A percentile compares a stretch with the other conserved stretches of the same genome.
Evolutionary conservation across 2,797 vertebrate genomes (phyloP).

Genomic region (Gila robusta): DNA sequence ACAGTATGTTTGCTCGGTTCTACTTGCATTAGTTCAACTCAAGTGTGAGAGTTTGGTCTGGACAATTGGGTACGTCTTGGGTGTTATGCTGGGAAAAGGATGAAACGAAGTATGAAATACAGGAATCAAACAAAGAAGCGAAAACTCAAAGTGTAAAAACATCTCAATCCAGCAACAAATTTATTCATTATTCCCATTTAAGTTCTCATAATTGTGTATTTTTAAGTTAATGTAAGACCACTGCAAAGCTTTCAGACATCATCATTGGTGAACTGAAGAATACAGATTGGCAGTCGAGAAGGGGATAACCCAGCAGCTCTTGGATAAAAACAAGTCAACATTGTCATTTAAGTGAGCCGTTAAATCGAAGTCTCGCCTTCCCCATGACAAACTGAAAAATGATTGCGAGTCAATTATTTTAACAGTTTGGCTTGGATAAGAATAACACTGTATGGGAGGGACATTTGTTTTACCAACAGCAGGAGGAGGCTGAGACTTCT

Average conservation of each 20-base stretch:
- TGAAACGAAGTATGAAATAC: slow-evolving; percentile 16
- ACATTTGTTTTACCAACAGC: slow-evolving; percentile 53
- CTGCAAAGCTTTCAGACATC: slow-evolving; percentile 11
- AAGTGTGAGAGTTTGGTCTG: slow-evolving; percentile 44
- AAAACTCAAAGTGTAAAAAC: not conserved
- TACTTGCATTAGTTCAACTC: slow-evolving; percentile 42
- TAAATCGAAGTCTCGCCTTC: slow-evolving; percentile 35
- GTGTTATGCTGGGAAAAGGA: slow-evolving; percentile 34
- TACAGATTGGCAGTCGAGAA: slow-evolving; percentile 26
- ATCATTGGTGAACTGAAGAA: slow-evolving; percentile 8
- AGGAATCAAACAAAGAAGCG: not conserved
- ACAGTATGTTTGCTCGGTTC: slow-evolving; percentile 32
- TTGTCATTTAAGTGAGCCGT: slow-evolving; percentile 33
- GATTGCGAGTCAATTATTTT: slow-evolving; percentile 56
- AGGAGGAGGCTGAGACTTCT: slow-evolving; percentile 24
- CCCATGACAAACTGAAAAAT: slow-evolving; percentile 53
- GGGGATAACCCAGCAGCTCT: slow-evolving; percentile 41
- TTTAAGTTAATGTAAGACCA: slow-evolving; percentile 20
- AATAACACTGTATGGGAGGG: slow-evolving; percentile 40
- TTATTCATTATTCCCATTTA: not conserved
- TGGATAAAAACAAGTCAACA: slow-evolving; percentile 38
- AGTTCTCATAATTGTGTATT: slow-evolving; percentile 18
- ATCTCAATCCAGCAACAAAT: not conserved
- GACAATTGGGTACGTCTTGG: slow-evolving; percentile 20
- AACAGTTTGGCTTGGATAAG: slow-evolving; percentile 43